Evolutionary conservation across 2,797 vertebrate species (phyloP).

Genomic region (Podarcis siculus): DNA sequence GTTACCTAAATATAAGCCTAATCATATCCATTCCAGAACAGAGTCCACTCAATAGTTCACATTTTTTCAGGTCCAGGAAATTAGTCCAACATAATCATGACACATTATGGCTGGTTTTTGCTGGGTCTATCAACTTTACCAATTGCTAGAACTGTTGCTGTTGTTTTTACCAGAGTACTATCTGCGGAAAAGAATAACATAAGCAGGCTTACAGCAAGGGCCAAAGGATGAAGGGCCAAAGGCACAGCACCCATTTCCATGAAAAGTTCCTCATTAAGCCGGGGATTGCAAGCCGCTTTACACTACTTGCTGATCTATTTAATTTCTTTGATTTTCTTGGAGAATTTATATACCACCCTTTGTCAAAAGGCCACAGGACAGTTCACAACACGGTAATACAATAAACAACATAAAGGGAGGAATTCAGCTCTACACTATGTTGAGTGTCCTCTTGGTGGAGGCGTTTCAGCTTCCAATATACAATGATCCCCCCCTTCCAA

Average conservation of each 20-base stretch:
- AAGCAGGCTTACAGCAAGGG: no score
- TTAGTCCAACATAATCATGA: not conserved
- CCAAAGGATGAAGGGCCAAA: not conserved
- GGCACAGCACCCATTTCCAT: not conserved
- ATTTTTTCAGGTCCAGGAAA: not conserved
- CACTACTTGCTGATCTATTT: not conserved
- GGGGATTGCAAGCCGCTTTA: not conserved
- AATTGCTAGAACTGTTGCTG: not conserved
- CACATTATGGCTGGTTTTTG: not conserved
- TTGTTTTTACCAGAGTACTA: not conserved
- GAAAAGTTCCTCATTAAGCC: not conserved
- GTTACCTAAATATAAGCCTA: not conserved
- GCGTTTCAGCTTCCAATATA: no score
- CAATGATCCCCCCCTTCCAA: no score
- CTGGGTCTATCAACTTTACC: not conserved
- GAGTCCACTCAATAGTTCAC: not conserved
- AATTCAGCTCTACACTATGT: no score
- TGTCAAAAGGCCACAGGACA: no score
- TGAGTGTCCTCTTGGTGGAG: no score
- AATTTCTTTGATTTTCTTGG: not conserved
- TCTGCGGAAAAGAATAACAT: not conserved
- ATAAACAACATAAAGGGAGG: no score
- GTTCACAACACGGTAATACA: no score
- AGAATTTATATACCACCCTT: no score
- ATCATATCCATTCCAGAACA: fast-evolving